Conservation (phyloP, 2,113 vertebrate species). For the Camelus dromedarius region DNA sequence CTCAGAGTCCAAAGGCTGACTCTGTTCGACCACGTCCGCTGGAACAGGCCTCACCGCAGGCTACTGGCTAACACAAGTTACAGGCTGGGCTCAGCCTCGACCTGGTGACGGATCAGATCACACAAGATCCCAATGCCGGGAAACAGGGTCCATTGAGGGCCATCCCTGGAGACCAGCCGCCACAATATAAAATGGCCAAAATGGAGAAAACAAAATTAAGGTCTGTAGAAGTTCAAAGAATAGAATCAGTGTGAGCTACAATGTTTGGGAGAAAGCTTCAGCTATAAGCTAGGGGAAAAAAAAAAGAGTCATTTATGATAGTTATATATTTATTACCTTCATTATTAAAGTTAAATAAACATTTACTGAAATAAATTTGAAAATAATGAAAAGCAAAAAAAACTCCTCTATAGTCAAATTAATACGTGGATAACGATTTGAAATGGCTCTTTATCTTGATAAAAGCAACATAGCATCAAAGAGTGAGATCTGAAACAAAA, state of each 20-base stretch:
- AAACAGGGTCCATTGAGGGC: not conserved
- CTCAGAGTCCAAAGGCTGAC: not conserved
- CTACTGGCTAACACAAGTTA: not conserved
- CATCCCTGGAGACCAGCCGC: not conserved
- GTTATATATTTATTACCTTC: not conserved
- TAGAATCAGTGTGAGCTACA: fast-evolving
- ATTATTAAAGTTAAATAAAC: constrained; percentile 35
- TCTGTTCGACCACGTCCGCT: not conserved
- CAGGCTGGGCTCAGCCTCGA: not conserved
- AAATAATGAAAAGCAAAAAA: constrained; percentile 1
- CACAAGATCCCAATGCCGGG: fast-evolving
- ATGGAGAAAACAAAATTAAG: not conserved
- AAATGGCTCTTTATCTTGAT: not conserved
- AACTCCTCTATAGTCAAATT: not conserved
- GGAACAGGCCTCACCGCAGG: fast-evolving
- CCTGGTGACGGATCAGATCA: fast-evolving
- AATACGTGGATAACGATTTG: not conserved
- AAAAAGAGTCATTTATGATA: not conserved
- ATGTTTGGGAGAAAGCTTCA: not conserved
- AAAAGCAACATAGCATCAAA: not conserved
- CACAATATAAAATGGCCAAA: not conserved
- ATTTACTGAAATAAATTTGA: constrained; percentile 21
- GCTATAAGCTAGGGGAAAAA: not conserved
- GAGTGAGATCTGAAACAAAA: constrained; percentile 66
- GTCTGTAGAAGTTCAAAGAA: not conserved